Conservation (phyloP, 2,888 invertebrate species). For the Cantharis rustica region DNA sequence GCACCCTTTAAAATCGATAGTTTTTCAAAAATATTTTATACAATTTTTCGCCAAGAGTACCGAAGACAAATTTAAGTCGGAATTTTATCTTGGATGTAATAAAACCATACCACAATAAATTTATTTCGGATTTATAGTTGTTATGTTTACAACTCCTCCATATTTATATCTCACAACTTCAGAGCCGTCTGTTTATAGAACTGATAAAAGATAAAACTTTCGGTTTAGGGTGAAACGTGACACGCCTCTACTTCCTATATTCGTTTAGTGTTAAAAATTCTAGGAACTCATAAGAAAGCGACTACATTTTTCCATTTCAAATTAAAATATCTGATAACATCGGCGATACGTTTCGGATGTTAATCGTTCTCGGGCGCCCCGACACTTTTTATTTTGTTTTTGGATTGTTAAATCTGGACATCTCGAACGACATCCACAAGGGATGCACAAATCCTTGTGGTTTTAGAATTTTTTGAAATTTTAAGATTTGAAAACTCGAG, state of each 20-base stretch:
- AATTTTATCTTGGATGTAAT: not conserved
- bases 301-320: not conserved
- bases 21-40: not conserved
- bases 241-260: constrained; percentile 28
- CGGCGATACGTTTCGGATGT: not conserved
- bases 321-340: not conserved
- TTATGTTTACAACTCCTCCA: not conserved
- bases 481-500: not conserved
- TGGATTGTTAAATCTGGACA: not conserved
- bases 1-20: not conserved
- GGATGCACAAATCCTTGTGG: not conserved
- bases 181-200: not conserved
- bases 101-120: not conserved
- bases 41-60: not conserved
- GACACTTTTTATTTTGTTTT: not conserved
- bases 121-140: not conserved
- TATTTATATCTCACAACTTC: not conserved
- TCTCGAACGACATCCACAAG: not conserved
- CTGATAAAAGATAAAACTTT: constrained; percentile 26
- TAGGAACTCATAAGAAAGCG: constrained; percentile 4
- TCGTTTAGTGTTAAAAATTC: constrained; percentile 11
- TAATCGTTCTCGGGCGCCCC: not conserved
- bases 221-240: constrained; percentile 31
- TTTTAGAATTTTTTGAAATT: not conserved
- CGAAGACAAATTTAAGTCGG: not conserved